Evolutionary conservation across 2,888 invertebrate genomes (phyloP).

Genomic region (Clanis bilineata): DNA sequence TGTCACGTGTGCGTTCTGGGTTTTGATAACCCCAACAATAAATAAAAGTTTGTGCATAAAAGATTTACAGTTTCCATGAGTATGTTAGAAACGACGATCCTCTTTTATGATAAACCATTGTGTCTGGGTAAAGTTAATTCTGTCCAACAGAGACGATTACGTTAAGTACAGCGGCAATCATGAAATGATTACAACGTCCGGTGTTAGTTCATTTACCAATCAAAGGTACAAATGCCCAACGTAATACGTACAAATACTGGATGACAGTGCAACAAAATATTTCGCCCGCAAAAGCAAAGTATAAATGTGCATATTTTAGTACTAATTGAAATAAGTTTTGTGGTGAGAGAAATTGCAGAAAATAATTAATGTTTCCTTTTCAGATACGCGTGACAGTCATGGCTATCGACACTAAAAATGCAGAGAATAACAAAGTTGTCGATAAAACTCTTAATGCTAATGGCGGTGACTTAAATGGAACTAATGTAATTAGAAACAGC

Average conservation of each 20-base stretch:
- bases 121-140: conserved; percentile 64
- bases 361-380: conserved; percentile 44
- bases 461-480: conserved; percentile 64
- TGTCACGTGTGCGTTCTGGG: conserved; percentile 13
- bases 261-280: background rate
- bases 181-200: conserved; percentile 74
- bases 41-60: conserved; percentile 12
- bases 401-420: conserved; percentile 57
- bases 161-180: conserved; percentile 68
- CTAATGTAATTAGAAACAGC: conserved; percentile 60
- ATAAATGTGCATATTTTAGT: background rate
- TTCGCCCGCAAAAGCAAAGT: background rate
- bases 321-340: background rate
- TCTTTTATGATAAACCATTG: conserved; percentile 51
- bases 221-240: conserved; percentile 47
- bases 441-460: conserved; percentile 50
- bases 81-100: conserved; percentile 41
- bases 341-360: conserved; percentile 7
- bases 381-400: conserved; percentile 56
- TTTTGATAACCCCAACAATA: conserved; percentile 13
- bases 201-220: conserved; percentile 65
- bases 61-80: conserved; percentile 32
- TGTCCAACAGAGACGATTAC: conserved; percentile 60
- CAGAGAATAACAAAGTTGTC: conserved; percentile 48
- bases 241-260: conserved; percentile 10